phyloP scores from a whole-genome alignment of 2,797 vertebrate genomes.

The Poeciliopsis presidionis region DNA sequence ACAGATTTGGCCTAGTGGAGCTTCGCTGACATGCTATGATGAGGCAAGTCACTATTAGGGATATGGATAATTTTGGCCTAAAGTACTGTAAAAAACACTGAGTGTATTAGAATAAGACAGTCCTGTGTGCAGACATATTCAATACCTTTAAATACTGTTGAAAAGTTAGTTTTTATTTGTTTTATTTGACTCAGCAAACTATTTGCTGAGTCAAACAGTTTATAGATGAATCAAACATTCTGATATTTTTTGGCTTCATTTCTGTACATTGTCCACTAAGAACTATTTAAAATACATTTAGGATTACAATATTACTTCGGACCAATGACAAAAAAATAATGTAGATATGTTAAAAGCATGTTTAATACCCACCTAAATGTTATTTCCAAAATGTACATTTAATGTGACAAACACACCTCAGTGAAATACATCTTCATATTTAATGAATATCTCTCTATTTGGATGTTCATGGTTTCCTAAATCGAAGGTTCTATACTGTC shows the following conservation, averaged over 20 bases:
- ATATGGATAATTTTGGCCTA: background rate
- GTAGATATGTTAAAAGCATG: no score
- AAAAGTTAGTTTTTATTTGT: no score
- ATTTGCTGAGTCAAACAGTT: no score
- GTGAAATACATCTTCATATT: background rate
- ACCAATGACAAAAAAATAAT: no score
- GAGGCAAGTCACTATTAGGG: background rate
- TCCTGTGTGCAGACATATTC: background rate
- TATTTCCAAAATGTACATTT: background rate
- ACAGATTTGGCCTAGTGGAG: background rate
- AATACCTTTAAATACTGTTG: background rate
- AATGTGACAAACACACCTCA: constrained; percentile 26
- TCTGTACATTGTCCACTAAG: no score
- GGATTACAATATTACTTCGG: no score
- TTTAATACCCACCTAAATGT: background rate
- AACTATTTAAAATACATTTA: no score
- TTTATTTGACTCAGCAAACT: no score
- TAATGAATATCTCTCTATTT: background rate
- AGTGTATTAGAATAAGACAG: background rate
- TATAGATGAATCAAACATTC: no score
- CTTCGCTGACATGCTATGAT: background rate
- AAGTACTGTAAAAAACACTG: background rate
- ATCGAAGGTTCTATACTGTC: background rate
- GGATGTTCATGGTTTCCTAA: background rate
- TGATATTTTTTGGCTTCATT: no score